Evolutionary conservation across 2,113 vertebrate species (phyloP), one percentile per base, ranked within the genome.

Genomic region (Asarcornis scutulata): DNA sequence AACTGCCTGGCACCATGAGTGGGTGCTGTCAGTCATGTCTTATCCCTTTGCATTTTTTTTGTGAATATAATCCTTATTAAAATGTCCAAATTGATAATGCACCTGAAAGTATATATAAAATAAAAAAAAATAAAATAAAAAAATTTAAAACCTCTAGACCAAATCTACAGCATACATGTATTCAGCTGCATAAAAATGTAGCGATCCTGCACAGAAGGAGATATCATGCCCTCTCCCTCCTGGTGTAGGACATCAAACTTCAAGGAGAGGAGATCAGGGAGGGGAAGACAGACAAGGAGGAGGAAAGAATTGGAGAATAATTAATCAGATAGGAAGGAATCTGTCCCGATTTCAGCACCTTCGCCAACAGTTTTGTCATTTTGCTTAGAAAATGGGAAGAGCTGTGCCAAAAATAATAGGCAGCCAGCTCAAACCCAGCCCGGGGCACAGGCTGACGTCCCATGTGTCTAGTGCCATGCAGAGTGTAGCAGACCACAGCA

Each of bases 341-440:
- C 44, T 27, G 27, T 48, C 50, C 73, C 48, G 22, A 27, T 95
- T 90, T 91, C 83, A 83, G 36, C 83, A 88, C 63, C 75, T 90
- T 86, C 3, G 1, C 44, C 79, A 93, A 55, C 75, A 91, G 85
- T 75, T 50, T 88, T 88, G 55, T 62, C 59, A 17, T 83, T 80
- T 91, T 32, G 15, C 48, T 71, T 62, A 66, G 63, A 26, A 74
- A 88, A 83, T 13, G 22, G 31, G 25, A 68, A 85, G 53, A 48
- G 13, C 8, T 0, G 0, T 21, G 52, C 32, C 60, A 76, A 82
- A 91, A 89, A 52, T 44, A 76, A 76, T 11, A 56, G 13, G 22
- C 74, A 75, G 29, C 11, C 31, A 63, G 52, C 32, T 79, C 38
- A 22, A 50, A 23, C 12, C n/a, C 62, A 88, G 53, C n/a, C 55